phyloP scores from a whole-genome alignment of 2,113 vertebrate species.

The Heliornis fulica region DNA sequence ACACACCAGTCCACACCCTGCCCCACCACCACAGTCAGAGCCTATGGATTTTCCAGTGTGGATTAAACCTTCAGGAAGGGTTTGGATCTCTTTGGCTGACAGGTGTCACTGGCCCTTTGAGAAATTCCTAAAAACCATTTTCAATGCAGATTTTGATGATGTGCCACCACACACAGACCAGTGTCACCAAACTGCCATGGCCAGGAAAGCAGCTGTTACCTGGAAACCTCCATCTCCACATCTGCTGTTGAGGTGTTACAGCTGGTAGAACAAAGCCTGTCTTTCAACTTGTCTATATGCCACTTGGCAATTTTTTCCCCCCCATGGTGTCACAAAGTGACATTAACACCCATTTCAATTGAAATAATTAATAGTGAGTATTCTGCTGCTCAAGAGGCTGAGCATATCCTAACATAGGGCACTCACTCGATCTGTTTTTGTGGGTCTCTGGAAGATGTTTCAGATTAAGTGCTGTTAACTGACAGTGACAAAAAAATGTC shows the following conservation, averaged over 20 bases:
- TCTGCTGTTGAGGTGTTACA: neutral
- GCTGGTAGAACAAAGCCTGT: neutral
- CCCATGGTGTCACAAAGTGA: neutral
- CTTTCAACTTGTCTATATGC: neutral
- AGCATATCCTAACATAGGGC: neutral
- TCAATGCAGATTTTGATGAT: neutral
- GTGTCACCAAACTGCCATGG: neutral
- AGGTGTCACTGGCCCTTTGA: neutral
- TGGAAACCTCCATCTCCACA: neutral
- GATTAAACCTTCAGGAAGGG: rapidly evolving
- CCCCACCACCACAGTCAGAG: rapidly evolving
- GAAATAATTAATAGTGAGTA: neutral
- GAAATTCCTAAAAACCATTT: neutral
- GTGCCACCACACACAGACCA: neutral
- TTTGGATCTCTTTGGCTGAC: neutral
- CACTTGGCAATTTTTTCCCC: neutral
- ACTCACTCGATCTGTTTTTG: neutral
- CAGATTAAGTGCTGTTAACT: neutral
- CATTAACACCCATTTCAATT: neutral
- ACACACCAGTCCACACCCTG: neutral
- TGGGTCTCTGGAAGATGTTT: neutral
- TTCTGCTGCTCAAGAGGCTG: neutral
- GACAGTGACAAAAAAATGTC: neutral
- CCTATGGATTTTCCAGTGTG: rapidly evolving
- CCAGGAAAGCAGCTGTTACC: neutral